Evolutionary conservation across 1,140 invertebrate genomes (phyloP), one percentile per base, ranked within the genome.

Genomic region (Arion vulgaris): DNA sequence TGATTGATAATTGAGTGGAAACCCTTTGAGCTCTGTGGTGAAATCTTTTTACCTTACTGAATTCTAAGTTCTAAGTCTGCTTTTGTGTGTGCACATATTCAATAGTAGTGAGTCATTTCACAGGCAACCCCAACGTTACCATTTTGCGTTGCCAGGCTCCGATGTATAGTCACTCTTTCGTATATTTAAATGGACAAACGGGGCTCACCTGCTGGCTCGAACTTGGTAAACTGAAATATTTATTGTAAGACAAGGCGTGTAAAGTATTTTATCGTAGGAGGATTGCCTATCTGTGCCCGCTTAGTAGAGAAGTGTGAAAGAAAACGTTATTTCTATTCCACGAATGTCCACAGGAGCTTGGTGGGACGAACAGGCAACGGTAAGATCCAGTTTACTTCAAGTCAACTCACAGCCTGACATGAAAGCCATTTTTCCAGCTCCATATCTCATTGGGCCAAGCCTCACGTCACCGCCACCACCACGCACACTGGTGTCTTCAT

Each of bases 341-440:
- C 38, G 11, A 49, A 36, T 73, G 38, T 73, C 71, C 71, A 39
- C 71, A 73, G 71, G 71, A 26, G 41, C 71, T n/a, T 73, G 71
- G 71, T 49, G 38, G 71, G 71, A 73, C 11, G 38, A 73, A 26
- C 71, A 73, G 28, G 71, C 71, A 32, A 38, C 28, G 38, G 71
- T 73, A 73, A 38, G 71, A 19, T 39, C 38, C 71, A 73, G 71
- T 73, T 39, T 39, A 32, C 38, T 73, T 2, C 71, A 39, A 19
- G 71, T 23, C 38, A 36, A 41, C 5, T 36, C 36, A 41, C 38
- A 73, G 38, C 26, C 41, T 11, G 36, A 19, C 71, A 26, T n/a
- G n/a, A 28, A 32, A 66, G n/a, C 62, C 5, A 5, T 66, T 28
- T 66, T 66, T n/a, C 62, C n/a, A 28, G 32, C n/a, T 13, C 32